Percentiles rank a stretch among this genome's conserved stretches.
phyloP scores from a whole-genome alignment of 2,797 vertebrate genomes.

The Phylloscopus collybita region DNA sequence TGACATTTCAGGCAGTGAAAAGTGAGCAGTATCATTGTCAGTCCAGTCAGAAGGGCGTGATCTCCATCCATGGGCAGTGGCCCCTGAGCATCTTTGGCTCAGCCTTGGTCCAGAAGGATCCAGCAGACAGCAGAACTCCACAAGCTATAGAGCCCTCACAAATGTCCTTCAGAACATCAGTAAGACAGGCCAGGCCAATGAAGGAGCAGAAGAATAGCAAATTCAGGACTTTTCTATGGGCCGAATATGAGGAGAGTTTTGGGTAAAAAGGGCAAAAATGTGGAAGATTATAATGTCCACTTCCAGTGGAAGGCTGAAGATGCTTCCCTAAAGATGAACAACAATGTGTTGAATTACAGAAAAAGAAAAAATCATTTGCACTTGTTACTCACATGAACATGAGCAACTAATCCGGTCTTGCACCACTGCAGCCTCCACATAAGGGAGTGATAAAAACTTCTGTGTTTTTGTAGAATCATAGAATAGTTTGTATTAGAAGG shows the following conservation, averaged over 20 bases:
- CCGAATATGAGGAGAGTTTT: too few relatives aligned
- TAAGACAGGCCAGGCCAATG: not conserved
- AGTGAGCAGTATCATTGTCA: not conserved
- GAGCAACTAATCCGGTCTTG: not conserved
- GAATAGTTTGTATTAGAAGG: too few relatives aligned
- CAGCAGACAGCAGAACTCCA: not conserved
- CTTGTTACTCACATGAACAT: not conserved
- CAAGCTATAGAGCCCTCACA: not conserved
- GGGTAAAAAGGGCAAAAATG: too few relatives aligned
- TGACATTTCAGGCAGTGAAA: not conserved
- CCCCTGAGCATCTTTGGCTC: not conserved
- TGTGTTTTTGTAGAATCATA: not conserved
- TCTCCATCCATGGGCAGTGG: not conserved
- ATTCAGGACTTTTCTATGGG: too few relatives aligned
- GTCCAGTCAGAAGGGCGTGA: not conserved
- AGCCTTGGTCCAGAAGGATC: not conserved
- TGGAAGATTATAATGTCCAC: not conserved
- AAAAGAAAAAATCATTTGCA: not conserved
- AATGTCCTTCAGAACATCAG: not conserved
- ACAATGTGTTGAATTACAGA: accelerated
- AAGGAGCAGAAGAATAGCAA: not conserved
- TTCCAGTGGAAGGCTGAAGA: not conserved
- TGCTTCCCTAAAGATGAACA: not conserved
- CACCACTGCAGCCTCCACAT: not conserved
- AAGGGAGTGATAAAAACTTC: not conserved